phyloP scores from a whole-genome alignment of 2,797 vertebrate species.

The Danionella dracula region DNA sequence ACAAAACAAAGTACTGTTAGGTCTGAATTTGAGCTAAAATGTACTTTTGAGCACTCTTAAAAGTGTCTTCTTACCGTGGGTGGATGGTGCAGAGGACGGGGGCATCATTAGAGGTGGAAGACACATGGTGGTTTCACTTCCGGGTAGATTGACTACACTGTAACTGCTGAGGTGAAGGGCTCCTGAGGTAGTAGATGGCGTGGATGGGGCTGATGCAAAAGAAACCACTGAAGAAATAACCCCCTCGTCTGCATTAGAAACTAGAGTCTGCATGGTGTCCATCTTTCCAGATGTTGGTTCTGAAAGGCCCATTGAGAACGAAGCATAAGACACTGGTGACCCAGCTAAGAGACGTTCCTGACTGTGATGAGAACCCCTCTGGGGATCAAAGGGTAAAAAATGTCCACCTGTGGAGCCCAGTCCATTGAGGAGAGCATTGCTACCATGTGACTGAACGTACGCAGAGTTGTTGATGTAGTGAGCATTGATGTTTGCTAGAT shows the following conservation, averaged over 20 bases:
- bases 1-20: no score
- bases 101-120: conserved; percentile 47
- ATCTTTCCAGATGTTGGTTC: conserved; percentile 82
- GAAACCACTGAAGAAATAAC: conserved; percentile 82
- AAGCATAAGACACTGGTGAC: conserved; percentile 73
- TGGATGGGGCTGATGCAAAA: conserved; percentile 75
- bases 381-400: conserved; percentile 74
- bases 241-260: conserved; percentile 69
- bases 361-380: conserved; percentile 40
- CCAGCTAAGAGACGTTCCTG: conserved; percentile 68
- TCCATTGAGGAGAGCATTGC: conserved; percentile 54
- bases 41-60: not conserved
- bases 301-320: conserved; percentile 77
- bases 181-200: conserved; percentile 70
- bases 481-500: conserved; percentile 57
- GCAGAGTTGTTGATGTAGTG: conserved; percentile 85
- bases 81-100: conserved; percentile 41
- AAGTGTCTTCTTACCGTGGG: conserved; percentile 39
- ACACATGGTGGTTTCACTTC: conserved; percentile 49
- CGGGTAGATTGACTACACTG: conserved; percentile 89
- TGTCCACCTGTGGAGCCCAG: conserved; percentile 83
- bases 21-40: not conserved
- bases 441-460: conserved; percentile 84
- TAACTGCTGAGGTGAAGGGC: conserved; percentile 91
- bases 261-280: conserved; percentile 72